Base-by-base conservation (phyloP, 2,113 vertebrate species). In the Hystrix cristata region DNA sequence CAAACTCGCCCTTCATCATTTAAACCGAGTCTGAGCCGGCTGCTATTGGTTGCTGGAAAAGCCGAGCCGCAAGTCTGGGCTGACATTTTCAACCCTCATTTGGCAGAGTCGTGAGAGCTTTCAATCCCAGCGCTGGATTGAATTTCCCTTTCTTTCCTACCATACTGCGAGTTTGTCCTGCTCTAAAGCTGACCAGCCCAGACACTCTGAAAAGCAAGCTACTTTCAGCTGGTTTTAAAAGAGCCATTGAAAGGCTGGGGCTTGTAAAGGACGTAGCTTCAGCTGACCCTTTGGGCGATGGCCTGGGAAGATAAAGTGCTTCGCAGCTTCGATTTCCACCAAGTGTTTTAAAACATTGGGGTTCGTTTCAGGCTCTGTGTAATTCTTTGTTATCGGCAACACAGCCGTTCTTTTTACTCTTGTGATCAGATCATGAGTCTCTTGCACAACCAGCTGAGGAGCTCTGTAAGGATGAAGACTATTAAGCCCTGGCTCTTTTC, bases 131-230 rank as follows among this genome's bases (percentile, higher is more conserved):
- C 46, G 2, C 51, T 95, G 96, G 94, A 59, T 57, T 87, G 72
- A 31, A 74, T 97, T 97, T 74, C 59, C 96, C 60, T 95, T 93
- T 88, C 62, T 57, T 95, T 95, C 91, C 95, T 95, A 94, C 83
- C 92, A 93, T 31, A 21, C 95, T 92, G 86, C 76, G 84, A 97
- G 8, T 14, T 78, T 90, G 51, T 11, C 60, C 93, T 25, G 76
- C 90, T 91, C 62, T 90, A 96, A 96, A 92, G 59, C 85, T 29
- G 51, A 92, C 46, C 81, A 64, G 96, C 51, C 64, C 67, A 76
- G 91, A 83, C 15, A 69, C 79, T 43, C 76, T 90, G 88, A 93
- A 79, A 97, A 97, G 96, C 85, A 31, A 96, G 87, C 81, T 81
- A 64, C 7, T 10, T 69, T 97, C 89, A 71, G 19, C 19, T 11